These are phyloP conservation scores for Archaeoteleia sp. DNA, from an alignment of 2,888 invertebrate species.

Conservation along the genomic window DNA sequence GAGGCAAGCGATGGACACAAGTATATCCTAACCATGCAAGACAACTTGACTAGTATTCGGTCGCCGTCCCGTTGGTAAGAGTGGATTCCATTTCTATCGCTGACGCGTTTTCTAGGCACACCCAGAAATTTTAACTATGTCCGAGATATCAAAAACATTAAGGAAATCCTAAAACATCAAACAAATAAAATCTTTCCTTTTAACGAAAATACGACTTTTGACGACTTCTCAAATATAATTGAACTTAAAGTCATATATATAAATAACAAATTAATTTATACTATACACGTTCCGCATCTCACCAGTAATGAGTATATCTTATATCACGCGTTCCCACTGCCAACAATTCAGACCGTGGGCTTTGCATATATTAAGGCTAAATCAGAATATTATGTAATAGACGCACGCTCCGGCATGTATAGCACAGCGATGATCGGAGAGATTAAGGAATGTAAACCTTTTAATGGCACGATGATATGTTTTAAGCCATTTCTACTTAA, in stretches of 20 bases:
- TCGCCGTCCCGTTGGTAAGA: too few relatives aligned
- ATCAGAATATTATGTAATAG: background rate
- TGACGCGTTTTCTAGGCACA: too few relatives aligned
- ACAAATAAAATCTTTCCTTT: background rate
- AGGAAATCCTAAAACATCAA: background rate
- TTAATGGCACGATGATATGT: background rate
- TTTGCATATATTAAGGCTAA: background rate
- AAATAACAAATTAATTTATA: background rate
- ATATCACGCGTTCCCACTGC: background rate
- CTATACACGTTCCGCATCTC: background rate
- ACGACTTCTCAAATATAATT: background rate
- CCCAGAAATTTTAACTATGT: background rate
- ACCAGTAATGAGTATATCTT: too few relatives aligned
- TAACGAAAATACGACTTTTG: background rate
- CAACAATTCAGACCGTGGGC: background rate
- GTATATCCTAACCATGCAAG: slow-evolving; percentile 2
- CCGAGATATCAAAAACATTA: background rate
- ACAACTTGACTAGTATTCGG: too few relatives aligned
- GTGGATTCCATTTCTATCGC: too few relatives aligned
- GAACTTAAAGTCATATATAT: background rate
- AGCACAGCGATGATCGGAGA: background rate
- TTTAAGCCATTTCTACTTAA: background rate
- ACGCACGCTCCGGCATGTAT: too few relatives aligned
- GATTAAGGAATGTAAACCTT: background rate
- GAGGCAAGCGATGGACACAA: background rate